Conservation (phyloP, 2,797 vertebrate species). For the Gambelia wislizenii region DNA sequence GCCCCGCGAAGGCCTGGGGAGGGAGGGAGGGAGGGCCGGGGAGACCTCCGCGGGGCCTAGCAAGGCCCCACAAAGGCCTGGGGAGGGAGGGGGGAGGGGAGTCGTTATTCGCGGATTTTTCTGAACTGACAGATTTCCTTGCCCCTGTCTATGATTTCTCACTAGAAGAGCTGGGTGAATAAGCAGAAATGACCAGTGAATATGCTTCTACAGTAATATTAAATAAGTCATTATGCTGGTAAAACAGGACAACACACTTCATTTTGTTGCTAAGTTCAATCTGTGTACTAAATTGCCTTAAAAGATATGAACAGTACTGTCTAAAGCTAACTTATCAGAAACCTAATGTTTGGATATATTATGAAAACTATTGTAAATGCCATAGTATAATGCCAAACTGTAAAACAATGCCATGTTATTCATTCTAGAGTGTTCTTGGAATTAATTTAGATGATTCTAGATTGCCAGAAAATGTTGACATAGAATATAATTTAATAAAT, state of each 20-base stretch:
- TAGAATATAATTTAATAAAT: slow-evolving; percentile 45
- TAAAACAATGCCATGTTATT: neutral
- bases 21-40: too few species aligned
- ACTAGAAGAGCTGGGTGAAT: neutral
- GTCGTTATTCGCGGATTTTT: too few species aligned
- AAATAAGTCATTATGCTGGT: neutral
- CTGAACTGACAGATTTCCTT: too few species aligned
- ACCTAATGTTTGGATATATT: slow-evolving; percentile 29
- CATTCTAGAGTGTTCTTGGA: slow-evolving; percentile 18
- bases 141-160: neutral
- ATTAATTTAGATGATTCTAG: slow-evolving; percentile 20
- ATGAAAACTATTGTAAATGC: slow-evolving; percentile 53
- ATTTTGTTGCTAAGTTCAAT: slow-evolving; percentile 15
- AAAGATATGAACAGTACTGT: slow-evolving; percentile 20
- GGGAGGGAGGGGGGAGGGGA: too few species aligned
- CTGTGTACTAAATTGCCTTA: neutral
- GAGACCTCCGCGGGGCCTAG: too few species aligned
- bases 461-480: slow-evolving; percentile 26
- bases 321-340: slow-evolving; percentile 39
- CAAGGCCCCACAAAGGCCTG: too few species aligned
- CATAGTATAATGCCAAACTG: neutral
- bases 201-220: neutral
- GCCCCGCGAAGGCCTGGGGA: too few species aligned
- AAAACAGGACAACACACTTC: slow-evolving; percentile 19
- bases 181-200: neutral